Evolutionary conservation across 2,797 vertebrate genomes (phyloP), one percentile per base, ranked within the genome.

Genomic region (Acrossocheilus wenchowensis): DNA sequence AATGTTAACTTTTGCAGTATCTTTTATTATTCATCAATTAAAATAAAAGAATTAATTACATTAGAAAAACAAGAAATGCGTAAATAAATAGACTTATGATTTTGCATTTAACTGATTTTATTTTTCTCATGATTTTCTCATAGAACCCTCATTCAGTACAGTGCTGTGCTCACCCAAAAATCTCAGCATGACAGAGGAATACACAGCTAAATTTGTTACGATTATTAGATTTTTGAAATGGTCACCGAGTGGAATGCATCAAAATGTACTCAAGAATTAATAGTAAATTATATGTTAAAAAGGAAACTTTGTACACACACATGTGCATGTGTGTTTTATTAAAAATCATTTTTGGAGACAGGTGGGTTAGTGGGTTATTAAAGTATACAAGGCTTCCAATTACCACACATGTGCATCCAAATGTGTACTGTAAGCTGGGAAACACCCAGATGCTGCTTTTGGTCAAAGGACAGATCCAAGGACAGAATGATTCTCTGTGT

Each of bases 371-470:
- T 17, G 50, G 19, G 57, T n/a, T 60, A 48, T 30, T 74, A 30
- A 74, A 21, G 0, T 62, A 43, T 62, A 30, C 19, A 43, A 79
- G 57, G 15, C 23, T 62, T 64, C 4, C 43, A 14, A 26, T 21
- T 17, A 17, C 6, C 54, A 79, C 10, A 45, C 52, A 64, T 12
- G 21, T 79, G 7, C 6, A 6, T 36, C 10, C 19, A 34, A 48
- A 48, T 81, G 9, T 81, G 30, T 39, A n/a, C 60, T 48, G 8
- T 26, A 39, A 0, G 48, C 81, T 71, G 81, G 36, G 81, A 82
- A 82, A 72, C 12, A 11, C 48, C 50, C 81, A 72, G 68, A 39
- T 82, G 81, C 12, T 82, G 45, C 23, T 17, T 68, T 48, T n/a
- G 21, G 30, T 71, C 50, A 71, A 8, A 41, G 21, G 30, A 50